Conservation (phyloP, 2,797 vertebrate species). For the Sebastes cheni region DNA sequence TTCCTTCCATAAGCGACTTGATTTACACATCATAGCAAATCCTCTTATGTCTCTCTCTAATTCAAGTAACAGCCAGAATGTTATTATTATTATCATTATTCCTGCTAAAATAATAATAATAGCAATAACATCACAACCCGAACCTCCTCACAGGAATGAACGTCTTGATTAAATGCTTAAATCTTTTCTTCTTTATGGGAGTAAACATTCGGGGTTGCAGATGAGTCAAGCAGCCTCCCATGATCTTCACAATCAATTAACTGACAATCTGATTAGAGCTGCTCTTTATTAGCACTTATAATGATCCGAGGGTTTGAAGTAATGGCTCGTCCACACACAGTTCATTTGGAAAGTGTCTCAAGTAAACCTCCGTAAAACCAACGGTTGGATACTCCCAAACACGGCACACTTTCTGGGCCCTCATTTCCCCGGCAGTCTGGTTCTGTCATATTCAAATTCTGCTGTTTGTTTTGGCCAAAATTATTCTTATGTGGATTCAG, state of each 20-base stretch:
- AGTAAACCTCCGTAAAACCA: neutral
- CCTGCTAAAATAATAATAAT: no score
- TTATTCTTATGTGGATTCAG: neutral
- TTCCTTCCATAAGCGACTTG: neutral
- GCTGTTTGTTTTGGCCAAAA: neutral
- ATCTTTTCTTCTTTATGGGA: neutral
- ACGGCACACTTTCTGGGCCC: neutral
- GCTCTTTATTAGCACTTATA: constrained; percentile 36
- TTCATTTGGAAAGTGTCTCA: constrained; percentile 13
- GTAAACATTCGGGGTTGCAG: neutral
- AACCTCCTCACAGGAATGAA: neutral
- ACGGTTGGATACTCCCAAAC: neutral
- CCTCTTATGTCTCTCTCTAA: neutral
- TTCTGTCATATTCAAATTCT: neutral
- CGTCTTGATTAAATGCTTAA: neutral
- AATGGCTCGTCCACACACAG: constrained; percentile 27
- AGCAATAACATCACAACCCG: neutral
- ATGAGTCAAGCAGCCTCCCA: neutral
- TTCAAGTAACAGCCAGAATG: neutral
- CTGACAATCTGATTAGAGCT: constrained; percentile 23
- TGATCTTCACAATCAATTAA: constrained; percentile 16
- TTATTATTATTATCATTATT: no score
- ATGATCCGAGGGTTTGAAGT: constrained; percentile 10
- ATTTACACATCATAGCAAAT: constrained; percentile 1
- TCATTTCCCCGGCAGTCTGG: neutral